Percentiles rank a stretch among this genome's conserved stretches.
These are phyloP conservation scores for Ctenomys sociabilis DNA, from an alignment of 2,113 vertebrate species.

Conservation along the genomic window DNA sequence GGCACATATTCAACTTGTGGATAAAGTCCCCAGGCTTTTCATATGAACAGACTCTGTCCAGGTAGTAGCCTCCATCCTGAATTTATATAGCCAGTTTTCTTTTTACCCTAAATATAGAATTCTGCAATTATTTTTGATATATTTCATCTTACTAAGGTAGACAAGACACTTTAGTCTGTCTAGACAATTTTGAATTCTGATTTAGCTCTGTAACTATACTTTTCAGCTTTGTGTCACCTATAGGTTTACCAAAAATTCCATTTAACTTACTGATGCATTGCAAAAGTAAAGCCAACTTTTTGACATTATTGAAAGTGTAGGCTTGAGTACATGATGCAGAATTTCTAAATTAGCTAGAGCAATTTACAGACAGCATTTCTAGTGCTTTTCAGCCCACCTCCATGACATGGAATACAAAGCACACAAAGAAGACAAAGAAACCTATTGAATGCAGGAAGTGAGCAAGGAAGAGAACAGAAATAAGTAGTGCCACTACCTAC, in stretches of 20 bases:
- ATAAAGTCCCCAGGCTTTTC: slow-evolving; percentile 51
- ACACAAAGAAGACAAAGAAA: slow-evolving; percentile 47
- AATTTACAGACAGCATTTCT: slow-evolving; percentile 69
- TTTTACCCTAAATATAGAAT: slow-evolving; percentile 68
- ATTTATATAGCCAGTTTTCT: slow-evolving; percentile 43
- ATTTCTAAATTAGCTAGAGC: slow-evolving; percentile 72
- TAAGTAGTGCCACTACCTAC: neutral
- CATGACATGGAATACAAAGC: slow-evolving; percentile 40
- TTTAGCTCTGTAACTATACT: slow-evolving; percentile 61
- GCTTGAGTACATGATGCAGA: slow-evolving; percentile 52
- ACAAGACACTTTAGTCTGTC: slow-evolving; percentile 62
- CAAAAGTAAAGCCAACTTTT: slow-evolving; percentile 66
- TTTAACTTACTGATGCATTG: slow-evolving; percentile 30
- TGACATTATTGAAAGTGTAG: slow-evolving; percentile 63
- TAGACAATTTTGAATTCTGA: slow-evolving; percentile 69
- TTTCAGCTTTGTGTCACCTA: slow-evolving; percentile 54
- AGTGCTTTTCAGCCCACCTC: slow-evolving; percentile 63
- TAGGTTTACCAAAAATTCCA: slow-evolving; percentile 58
- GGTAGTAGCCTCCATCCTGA: slow-evolving; percentile 45
- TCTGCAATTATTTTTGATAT: slow-evolving; percentile 71
- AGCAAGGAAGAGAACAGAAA: slow-evolving; percentile 15
- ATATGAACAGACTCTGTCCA: slow-evolving; percentile 2
- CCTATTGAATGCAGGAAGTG: neutral
- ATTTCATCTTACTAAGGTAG: slow-evolving; percentile 66
- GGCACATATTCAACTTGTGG: slow-evolving; percentile 55